Percentiles rank a stretch among this genome's conserved stretches.
phyloP scores from a whole-genome alignment of 2,113 vertebrate species.

The Rhea americana region DNA sequence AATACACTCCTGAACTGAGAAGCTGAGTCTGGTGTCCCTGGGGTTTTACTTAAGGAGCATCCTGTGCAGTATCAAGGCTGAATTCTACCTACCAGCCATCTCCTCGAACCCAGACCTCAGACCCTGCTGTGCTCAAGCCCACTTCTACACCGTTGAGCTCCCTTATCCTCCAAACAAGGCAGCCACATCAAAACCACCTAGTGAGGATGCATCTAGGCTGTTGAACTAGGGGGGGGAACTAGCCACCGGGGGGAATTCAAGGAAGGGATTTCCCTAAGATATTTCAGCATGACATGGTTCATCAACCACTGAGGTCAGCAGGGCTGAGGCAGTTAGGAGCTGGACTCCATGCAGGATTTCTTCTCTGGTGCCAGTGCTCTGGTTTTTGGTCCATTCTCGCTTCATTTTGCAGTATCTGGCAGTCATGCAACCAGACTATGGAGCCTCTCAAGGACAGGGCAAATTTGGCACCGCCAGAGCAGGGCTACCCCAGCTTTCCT shows the following conservation, averaged over 20 bases:
- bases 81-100: not conserved
- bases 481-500: not conserved
- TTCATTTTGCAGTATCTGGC: not conserved
- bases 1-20: not conserved
- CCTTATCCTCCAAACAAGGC: not conserved
- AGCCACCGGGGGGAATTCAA: not conserved
- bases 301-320: not conserved
- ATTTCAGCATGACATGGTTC: not conserved
- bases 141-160: accelerated
- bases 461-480: not conserved
- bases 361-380: too few species aligned
- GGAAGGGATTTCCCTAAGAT: too few species aligned
- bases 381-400: too few species aligned
- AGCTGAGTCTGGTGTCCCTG: not conserved
- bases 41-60: too few species aligned
- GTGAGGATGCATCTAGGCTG: accelerated
- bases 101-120: not conserved
- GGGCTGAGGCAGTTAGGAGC: not conserved
- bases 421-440: not conserved
- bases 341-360: not conserved
- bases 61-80: not conserved
- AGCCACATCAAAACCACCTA: not conserved
- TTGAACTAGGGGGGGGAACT: not conserved
- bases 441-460: not conserved
- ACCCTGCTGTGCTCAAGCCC: not conserved